Evolutionary conservation across 1,140 invertebrate species (phyloP), one percentile per base, ranked within the genome.

Genomic region (Mycetomoellerius zeteki): DNA sequence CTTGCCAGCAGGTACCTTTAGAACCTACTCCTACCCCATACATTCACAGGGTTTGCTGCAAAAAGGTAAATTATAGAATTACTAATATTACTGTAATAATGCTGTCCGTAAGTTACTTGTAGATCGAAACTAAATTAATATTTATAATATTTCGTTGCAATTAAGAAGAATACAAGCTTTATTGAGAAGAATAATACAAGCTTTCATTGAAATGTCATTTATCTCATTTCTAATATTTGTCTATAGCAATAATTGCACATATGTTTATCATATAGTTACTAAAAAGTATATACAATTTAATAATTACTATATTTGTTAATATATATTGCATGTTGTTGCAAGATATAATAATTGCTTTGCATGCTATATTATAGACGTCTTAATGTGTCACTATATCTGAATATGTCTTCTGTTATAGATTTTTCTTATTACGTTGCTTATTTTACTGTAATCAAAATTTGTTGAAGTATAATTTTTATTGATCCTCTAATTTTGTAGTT

Each of bases 1-100:
- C 93, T 93, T 94, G 93, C 93, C 93, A 90, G 94, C 94, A 95
- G 94, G 94, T 95, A 88, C 92, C 93, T 93, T 94, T 95, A 93
- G 93, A 94, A 91, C 90, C 93, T 81, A 94, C 92, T 94, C 91
- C 92, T 93, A 91, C 94, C 92, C 92, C 90, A 94, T 93, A 93
- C 92, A 95, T 94, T 94, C 93, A 92, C 91, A 94, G 88, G 93
- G 92, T 94, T 92, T 91, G 91, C 92, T 90, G 90, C 88, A 85
- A 87, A 92, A 94, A 95, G 94, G 94, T 95, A 95, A 95, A 93
- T 94, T 89, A 93, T 92, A 91, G 91, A 92, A 89, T 72, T 92
- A 94, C 91, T 93, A 94, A 94, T 92, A 93, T 86, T 93, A 93
- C 91, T 89, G 77, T 87, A 91, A n/a, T n/a, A 86, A 88, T 85